These are phyloP conservation scores for Onychomys torridus DNA, from an alignment of 2,797 vertebrate species.

Conservation along the genomic window DNA sequence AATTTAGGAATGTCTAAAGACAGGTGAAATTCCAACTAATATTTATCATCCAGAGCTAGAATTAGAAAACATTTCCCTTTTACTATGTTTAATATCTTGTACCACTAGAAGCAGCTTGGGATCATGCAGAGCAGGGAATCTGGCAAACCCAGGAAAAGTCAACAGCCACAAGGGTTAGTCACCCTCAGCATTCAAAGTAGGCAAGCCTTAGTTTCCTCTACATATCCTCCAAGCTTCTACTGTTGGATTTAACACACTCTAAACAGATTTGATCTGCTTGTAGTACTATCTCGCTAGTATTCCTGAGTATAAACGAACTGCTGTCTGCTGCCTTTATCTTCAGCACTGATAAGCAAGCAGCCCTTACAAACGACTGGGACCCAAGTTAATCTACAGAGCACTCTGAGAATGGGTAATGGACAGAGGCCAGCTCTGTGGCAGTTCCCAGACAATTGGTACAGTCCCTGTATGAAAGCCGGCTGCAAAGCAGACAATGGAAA, in stretches of 20 bases:
- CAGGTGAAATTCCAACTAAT: constrained; percentile 3
- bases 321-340: neutral
- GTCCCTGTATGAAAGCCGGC: neutral
- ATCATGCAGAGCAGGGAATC: neutral
- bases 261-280: neutral
- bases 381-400: neutral
- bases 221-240: neutral
- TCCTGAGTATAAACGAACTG: neutral
- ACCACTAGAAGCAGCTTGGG: neutral
- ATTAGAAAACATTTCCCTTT: constrained; percentile 4
- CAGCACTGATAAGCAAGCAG: neutral
- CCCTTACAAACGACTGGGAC: neutral
- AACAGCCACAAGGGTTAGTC: neutral
- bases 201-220: neutral
- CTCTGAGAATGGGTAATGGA: neutral
- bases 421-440: neutral
- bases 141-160: neutral
- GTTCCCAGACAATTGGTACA: neutral
- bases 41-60: neutral
- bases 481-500: neutral
- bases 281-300: neutral
- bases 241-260: neutral
- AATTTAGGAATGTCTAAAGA: constrained; percentile 13
- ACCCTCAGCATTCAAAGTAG: neutral
- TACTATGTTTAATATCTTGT: neutral